Conservation (phyloP, 2,888 invertebrate genomes). For the Hoplodrina blanda region DNA sequence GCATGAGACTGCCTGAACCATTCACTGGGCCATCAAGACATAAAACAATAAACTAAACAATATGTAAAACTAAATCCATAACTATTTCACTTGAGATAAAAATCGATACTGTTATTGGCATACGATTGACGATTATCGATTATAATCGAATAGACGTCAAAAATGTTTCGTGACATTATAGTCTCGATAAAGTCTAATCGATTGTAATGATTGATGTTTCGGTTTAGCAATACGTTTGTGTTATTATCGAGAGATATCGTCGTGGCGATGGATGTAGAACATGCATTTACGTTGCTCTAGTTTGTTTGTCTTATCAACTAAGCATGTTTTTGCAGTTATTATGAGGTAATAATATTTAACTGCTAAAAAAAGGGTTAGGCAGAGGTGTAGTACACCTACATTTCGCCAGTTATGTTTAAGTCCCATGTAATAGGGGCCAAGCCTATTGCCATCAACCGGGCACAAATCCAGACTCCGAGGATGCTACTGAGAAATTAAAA, state of each 20-base stretch:
- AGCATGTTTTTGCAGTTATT: background rate
- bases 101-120: constrained; percentile 60
- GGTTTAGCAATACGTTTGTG: constrained; percentile 48
- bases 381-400: too few species aligned
- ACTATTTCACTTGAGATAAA: constrained; percentile 52
- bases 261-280: constrained; percentile 22
- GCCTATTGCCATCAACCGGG: too few species aligned
- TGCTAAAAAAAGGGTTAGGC: background rate
- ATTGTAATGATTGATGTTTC: constrained; percentile 56
- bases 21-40: too few species aligned
- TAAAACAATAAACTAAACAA: too few species aligned
- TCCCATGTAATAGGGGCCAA: too few species aligned
- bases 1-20: too few species aligned
- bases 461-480: too few species aligned
- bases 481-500: too few species aligned
- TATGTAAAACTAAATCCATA: constrained; percentile 17
- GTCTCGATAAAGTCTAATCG: constrained; percentile 52
- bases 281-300: constrained; percentile 21
- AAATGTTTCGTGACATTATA: constrained; percentile 54
- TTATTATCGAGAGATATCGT: constrained; percentile 38
- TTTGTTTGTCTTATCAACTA: constrained; percentile 29
- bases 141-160: constrained; percentile 55
- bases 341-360: background rate
- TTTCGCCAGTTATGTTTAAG: too few species aligned
- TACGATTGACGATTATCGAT: constrained; percentile 63